A percentile compares a stretch with the other conserved stretches of the same genome.
Evolutionary conservation across 2,113 vertebrate genomes (phyloP).

Genomic region (Myotis brandtii): DNA sequence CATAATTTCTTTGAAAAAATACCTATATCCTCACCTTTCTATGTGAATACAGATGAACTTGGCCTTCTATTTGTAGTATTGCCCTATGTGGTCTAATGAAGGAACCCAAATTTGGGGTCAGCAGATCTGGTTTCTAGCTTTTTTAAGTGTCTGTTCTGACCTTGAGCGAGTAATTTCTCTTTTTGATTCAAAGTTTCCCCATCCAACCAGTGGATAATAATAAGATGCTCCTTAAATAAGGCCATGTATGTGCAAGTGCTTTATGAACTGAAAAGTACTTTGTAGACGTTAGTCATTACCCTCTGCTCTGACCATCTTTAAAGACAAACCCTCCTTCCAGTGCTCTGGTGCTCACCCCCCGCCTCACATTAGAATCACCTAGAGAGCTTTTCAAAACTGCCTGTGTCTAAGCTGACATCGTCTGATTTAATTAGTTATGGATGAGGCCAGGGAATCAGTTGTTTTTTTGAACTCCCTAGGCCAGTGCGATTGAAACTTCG

Average conservation of each 20-base stretch:
- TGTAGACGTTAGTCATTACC: neutral
- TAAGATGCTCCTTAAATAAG: neutral
- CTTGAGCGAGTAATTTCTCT: neutral
- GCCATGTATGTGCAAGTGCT: neutral
- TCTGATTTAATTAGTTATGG: neutral
- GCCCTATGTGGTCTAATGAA: neutral
- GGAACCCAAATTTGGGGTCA: neutral
- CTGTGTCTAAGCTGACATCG: neutral
- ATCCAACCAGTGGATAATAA: neutral
- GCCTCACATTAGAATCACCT: neutral
- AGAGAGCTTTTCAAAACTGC: neutral
- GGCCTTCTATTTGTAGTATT: neutral
- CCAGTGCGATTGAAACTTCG: neutral
- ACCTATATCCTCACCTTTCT: neutral
- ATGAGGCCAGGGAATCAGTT: neutral
- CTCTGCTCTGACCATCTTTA: neutral
- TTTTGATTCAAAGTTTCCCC: neutral
- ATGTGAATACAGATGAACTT: neutral
- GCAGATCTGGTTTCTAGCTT: neutral
- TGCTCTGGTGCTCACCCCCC: too few relatives aligned
- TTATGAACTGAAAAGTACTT: neutral
- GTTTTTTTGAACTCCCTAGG: neutral
- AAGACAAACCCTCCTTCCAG: neutral
- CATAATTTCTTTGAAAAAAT: neutral
- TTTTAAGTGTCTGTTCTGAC: neutral